Evolutionary conservation across 2,888 invertebrate species (phyloP).

Genomic region (Conus canariensis): DNA sequence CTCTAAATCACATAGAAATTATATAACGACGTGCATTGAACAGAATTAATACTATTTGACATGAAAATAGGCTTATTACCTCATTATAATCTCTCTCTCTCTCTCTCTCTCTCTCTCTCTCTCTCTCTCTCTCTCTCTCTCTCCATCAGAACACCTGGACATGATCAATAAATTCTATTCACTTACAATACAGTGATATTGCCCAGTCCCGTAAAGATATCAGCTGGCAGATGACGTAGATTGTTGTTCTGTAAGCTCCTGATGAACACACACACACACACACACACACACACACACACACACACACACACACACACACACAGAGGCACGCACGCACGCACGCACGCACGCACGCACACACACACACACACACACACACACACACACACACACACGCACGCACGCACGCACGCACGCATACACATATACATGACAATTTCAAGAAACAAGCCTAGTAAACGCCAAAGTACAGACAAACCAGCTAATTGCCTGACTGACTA

Average conservation of each 20-base stretch:
- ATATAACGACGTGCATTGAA: too few species aligned
- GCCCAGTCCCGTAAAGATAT: not conserved
- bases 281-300: conserved; percentile 14
- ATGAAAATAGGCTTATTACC: too few species aligned
- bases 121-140: too few species aligned
- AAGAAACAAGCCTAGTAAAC: too few species aligned
- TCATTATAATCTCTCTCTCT: too few species aligned
- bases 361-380: not conserved
- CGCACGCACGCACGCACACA: not conserved
- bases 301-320: conserved; percentile 14
- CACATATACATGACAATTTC: too few species aligned
- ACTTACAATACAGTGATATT: conserved; percentile 31
- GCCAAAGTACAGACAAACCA: too few species aligned
- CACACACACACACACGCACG: not conserved
- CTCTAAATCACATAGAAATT: too few species aligned
- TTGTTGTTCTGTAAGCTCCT: conserved; percentile 7
- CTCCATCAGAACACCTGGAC: too few species aligned
- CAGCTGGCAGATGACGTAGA: not conserved
- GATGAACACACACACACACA: not conserved
- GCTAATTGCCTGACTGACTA: too few species aligned
- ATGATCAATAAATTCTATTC: not conserved
- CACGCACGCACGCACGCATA: not conserved
- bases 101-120: too few species aligned
- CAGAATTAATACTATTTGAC: too few species aligned
- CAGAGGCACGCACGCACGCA: not conserved